Base-by-base conservation (phyloP, 2,797 vertebrate species). In the Hippocampus kuda region DNA sequence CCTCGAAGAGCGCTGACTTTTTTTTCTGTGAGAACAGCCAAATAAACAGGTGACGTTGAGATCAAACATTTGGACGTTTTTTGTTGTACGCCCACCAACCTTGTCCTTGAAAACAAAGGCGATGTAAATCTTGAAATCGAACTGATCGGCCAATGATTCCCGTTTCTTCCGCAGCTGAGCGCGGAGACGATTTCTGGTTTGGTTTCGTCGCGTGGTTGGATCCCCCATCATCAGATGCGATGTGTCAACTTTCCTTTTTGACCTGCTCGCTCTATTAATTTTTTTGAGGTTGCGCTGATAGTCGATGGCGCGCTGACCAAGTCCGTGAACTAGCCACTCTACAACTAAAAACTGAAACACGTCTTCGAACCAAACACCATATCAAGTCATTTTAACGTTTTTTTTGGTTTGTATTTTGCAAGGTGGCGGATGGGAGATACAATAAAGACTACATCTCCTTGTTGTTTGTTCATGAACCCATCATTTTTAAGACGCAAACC, bases 81-180 rank as follows among this genome's bases (percentile, higher is more conserved):
- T 16, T 18, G 26, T 38, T 38, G 57, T 85, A 5, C 2, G 24
- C 5, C 7, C 5, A 48, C 84, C 89, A 92, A 99, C 97, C 96
- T 99, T 97, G 85, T 99, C 97, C 91, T 99, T 99, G 93, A 99
- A 99, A 87, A 99, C 97, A 88, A 99, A 99, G 92, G 97, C 97
- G 91, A 99, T 93, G 90, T 99, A 99, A 93, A 99, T 98, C 94
- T 99, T 99, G 94, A 97, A 99, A 92, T 99, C 97, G 91, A 99
- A 99, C 96, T 99, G 97, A 92, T 99, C 97, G 91, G 97, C 97
- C 93, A 99, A 92, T 92, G 97, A 98, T 90, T 99, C 97, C 92
- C 95, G 95, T 94, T 99, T 99, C 94, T 98, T 99, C 89, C 95
- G 94, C 90, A 99, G 95, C 91, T 99, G 97, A 93, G 96, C 96